A percentile compares a stretch with the other conserved stretches of the same genome.
These are phyloP conservation scores for Anagyrus pseudococci DNA, from an alignment of 2,888 invertebrate species.

Conservation along the genomic window DNA sequence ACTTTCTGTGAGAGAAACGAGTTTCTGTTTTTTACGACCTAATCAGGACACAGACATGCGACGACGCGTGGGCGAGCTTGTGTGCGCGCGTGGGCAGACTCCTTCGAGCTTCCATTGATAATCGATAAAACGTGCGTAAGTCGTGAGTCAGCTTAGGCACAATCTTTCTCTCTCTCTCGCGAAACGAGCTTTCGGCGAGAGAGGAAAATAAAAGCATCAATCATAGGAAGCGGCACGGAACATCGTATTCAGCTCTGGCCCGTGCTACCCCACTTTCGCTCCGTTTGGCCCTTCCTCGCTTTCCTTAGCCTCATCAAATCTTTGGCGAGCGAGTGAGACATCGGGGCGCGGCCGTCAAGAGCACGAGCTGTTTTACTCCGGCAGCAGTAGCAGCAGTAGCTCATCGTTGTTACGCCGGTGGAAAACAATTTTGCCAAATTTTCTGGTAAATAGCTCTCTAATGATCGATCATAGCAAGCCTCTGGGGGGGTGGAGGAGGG, in stretches of 20 bases:
- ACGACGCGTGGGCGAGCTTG: too few relatives aligned
- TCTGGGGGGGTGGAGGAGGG: constrained; percentile 42
- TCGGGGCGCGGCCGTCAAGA: constrained; percentile 31
- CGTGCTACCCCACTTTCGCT: too few relatives aligned
- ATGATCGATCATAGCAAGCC: constrained; percentile 61
- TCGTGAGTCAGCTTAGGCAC: too few relatives aligned
- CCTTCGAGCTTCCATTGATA: too few relatives aligned
- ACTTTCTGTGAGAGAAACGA: too few relatives aligned
- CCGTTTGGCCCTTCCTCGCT: not conserved
- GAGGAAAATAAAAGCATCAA: constrained; percentile 27
- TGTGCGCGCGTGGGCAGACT: too few relatives aligned
- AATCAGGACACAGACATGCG: too few relatives aligned
- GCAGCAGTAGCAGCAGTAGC: constrained; percentile 6
- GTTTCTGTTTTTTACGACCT: too few relatives aligned
- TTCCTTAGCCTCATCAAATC: constrained; percentile 12
- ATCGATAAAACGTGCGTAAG: not conserved
- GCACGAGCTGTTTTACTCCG: constrained; percentile 32
- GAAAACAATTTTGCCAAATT: constrained; percentile 56
- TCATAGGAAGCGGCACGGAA: constrained; percentile 15
- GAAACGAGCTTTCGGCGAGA: too few relatives aligned
- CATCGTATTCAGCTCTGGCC: too few relatives aligned
- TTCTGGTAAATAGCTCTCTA: constrained; percentile 58
- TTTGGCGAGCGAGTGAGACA: constrained; percentile 25
- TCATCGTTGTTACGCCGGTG: constrained; percentile 13
- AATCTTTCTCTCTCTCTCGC: too few relatives aligned